A percentile compares a stretch with the other conserved stretches of the same genome.
Evolutionary conservation across 2,888 invertebrate genomes (phyloP).

Genomic region (Leptogaster cylindrica): DNA sequence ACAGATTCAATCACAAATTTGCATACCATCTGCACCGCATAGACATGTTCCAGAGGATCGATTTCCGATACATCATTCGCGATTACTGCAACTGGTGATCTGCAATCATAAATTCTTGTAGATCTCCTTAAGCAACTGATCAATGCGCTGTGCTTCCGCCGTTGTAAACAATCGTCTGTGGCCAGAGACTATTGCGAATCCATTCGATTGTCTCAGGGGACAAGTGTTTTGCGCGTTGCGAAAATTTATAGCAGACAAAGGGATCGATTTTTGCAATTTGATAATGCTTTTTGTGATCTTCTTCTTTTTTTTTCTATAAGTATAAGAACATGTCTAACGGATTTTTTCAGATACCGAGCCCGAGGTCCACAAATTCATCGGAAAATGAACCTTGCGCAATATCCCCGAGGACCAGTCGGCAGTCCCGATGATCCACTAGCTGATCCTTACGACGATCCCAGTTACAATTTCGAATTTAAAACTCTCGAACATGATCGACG

Average conservation of each 20-base stretch:
- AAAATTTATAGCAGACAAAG: constrained; percentile 15
- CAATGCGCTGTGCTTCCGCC: constrained; percentile 50
- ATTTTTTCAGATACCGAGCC: constrained; percentile 68
- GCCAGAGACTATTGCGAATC: constrained; percentile 14
- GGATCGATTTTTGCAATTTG: constrained; percentile 2
- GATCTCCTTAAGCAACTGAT: constrained; percentile 46
- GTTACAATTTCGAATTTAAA: constrained; percentile 73
- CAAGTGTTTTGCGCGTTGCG: constrained; percentile 6
- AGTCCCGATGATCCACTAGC: constrained; percentile 75
- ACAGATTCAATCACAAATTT: background rate
- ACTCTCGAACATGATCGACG: constrained; percentile 72
- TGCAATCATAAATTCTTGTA: constrained; percentile 38
- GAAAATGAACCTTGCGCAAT: constrained; percentile 74
- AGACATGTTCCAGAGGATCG: constrained; percentile 21
- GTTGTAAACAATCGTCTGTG: constrained; percentile 31
- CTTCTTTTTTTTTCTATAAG: too few species aligned
- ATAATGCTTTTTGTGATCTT: background rate
- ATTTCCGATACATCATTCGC: constrained; percentile 25
- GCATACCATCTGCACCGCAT: constrained; percentile 1
- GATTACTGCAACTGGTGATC: constrained; percentile 30
- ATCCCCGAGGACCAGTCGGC: constrained; percentile 70
- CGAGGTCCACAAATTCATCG: constrained; percentile 77
- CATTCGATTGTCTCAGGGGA: constrained; percentile 7
- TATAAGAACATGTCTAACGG: too few species aligned
- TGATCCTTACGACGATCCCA: constrained; percentile 79